These are phyloP conservation scores for Hypotaenidia okinawae DNA, from an alignment of 2,797 vertebrate species.

Conservation along the genomic window DNA sequence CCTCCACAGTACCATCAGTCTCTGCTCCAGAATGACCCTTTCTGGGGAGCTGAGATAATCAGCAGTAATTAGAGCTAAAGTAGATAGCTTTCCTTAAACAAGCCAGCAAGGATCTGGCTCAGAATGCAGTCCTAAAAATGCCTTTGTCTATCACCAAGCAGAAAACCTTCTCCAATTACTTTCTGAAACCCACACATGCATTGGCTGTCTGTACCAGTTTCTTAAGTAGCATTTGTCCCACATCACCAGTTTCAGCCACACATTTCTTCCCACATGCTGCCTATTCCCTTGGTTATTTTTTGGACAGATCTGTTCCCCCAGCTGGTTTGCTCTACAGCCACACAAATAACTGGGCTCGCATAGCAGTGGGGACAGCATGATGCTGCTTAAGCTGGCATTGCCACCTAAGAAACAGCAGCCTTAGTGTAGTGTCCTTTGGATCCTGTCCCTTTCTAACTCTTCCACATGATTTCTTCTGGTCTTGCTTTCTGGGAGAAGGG, in stretches of 20 bases:
- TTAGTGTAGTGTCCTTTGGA: not conserved
- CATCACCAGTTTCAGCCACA: not conserved
- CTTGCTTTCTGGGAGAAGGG: not conserved
- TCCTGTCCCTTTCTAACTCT: not conserved
- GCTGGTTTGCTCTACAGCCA: not conserved
- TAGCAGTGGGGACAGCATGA: not conserved
- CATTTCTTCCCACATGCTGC: not conserved
- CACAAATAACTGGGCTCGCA: not conserved
- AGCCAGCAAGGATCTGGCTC: not conserved
- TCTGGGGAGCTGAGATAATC: not conserved
- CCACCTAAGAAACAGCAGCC: not conserved
- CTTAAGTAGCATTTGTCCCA: slow-evolving; percentile 9
- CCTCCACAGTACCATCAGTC: not conserved
- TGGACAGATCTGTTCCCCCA: not conserved
- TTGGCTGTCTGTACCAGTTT: not conserved
- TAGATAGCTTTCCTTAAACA: slow-evolving; percentile 2
- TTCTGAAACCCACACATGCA: not conserved
- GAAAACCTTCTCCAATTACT: not conserved
- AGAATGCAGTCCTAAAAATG: slow-evolving; percentile 26
- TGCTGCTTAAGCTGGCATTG: not conserved
- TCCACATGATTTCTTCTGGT: not conserved
- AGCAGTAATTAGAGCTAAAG: not conserved
- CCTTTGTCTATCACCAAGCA: slow-evolving; percentile 33
- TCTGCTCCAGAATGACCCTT: not conserved
- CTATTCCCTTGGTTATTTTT: not conserved